These are phyloP conservation scores for Phenacoccus solenopsis DNA, from an alignment of 1,140 invertebrate genomes.

Conservation along the genomic window DNA sequence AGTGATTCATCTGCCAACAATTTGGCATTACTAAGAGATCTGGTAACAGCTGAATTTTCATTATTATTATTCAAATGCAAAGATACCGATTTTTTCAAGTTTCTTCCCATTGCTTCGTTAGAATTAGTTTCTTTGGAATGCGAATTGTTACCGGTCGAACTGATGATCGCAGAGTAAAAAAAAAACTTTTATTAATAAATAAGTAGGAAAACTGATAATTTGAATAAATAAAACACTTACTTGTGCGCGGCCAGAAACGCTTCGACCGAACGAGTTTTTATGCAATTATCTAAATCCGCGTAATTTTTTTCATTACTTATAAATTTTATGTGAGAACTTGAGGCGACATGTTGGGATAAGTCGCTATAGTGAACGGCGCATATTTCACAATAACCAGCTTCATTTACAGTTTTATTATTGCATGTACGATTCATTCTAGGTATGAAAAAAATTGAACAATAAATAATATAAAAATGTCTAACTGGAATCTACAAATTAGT, in stretches of 20 bases:
- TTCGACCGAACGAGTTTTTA: slow-evolving; percentile 21
- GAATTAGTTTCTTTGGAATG: neutral
- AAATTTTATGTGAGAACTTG: slow-evolving; percentile 22
- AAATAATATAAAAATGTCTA: neutral
- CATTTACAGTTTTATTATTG: neutral
- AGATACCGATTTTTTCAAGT: neutral
- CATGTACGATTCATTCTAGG: slow-evolving; percentile 7
- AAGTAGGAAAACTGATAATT: neutral
- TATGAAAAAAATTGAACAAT: neutral
- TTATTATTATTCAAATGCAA: slow-evolving; percentile 6
- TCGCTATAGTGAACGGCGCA: slow-evolving; percentile 25
- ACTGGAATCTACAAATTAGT: neutral
- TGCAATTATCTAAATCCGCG: slow-evolving; percentile 25
- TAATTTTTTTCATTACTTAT: slow-evolving; percentile 24
- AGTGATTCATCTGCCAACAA: neutral
- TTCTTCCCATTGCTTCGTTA: neutral
- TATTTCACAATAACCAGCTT: slow-evolving; percentile 24
- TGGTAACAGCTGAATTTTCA: neutral
- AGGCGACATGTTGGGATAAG: slow-evolving; percentile 23
- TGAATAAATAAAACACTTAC: slow-evolving; percentile 11
- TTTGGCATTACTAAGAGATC: neutral
- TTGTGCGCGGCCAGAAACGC: slow-evolving; percentile 20
- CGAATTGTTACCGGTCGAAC: neutral
- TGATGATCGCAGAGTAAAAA: neutral
- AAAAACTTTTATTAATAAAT: neutral